phyloP scores from a whole-genome alignment of 2,888 invertebrate genomes.

The Eupithecia insigniata region DNA sequence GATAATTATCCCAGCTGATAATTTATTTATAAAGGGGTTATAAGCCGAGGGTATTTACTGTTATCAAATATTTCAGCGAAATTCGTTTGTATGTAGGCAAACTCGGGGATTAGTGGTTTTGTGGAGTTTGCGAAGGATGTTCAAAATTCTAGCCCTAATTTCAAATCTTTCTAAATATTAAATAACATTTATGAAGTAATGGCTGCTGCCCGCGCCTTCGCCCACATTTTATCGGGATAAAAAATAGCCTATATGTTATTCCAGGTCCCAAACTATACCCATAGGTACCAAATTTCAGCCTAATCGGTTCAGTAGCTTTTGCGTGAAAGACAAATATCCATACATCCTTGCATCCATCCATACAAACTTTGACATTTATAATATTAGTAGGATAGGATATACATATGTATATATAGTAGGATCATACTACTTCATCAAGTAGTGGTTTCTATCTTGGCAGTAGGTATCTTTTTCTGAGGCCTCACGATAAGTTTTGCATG shows the following conservation, averaged over 20 bases:
- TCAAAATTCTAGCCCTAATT: not conserved
- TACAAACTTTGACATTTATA: too few species aligned
- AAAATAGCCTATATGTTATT: too few species aligned
- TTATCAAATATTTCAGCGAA: constrained; percentile 26
- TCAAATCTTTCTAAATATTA: not conserved
- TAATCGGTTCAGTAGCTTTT: too few species aligned
- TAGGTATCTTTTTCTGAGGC: not conserved
- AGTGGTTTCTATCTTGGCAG: not conserved
- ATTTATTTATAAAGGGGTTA: constrained; percentile 25
- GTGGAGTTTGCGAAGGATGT: constrained; percentile 18
- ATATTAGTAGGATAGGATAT: too few species aligned
- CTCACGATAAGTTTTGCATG: not conserved
- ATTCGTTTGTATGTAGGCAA: constrained; percentile 16
- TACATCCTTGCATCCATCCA: too few species aligned
- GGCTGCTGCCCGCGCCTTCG: too few species aligned
- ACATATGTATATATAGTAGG: too few species aligned
- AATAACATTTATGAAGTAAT: too few species aligned
- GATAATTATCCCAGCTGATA: constrained; percentile 18
- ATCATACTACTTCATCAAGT: not conserved
- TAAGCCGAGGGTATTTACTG: constrained; percentile 21
- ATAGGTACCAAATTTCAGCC: too few species aligned
- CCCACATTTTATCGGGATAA: too few species aligned
- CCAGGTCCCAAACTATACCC: too few species aligned
- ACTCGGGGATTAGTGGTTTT: constrained; percentile 31
- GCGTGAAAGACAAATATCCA: too few species aligned